Conservation (phyloP, 2,113 vertebrate species). For the Orientallactaga bullata region DNA sequence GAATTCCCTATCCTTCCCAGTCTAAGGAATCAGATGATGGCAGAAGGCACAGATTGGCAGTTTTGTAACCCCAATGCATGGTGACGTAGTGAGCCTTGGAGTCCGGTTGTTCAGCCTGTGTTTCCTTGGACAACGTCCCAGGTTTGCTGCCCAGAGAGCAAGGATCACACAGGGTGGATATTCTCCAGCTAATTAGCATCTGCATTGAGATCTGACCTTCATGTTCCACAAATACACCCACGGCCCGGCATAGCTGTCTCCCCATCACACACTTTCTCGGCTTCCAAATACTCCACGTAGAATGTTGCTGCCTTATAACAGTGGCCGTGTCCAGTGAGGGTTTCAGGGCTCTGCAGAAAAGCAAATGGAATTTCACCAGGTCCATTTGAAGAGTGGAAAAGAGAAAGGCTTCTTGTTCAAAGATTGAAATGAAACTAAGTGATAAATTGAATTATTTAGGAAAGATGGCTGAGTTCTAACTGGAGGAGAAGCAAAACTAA, state of each 20-base stretch:
- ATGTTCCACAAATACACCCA: neutral
- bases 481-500: neutral
- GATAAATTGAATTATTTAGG: neutral
- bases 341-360: neutral
- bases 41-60: neutral
- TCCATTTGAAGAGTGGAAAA: neutral
- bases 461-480: neutral
- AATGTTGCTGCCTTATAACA: neutral
- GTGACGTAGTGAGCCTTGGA: neutral
- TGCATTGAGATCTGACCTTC: neutral
- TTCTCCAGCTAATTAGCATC: neutral
- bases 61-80: neutral
- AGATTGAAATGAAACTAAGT: slow-evolving; percentile 15
- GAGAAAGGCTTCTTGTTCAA: neutral
- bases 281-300: neutral
- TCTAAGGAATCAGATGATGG: neutral
- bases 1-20: neutral
- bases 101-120: neutral
- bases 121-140: neutral
- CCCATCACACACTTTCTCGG: neutral
- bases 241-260: neutral
- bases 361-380: slow-evolving; percentile 13
- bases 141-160: neutral
- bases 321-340: neutral
- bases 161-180: neutral